Evolutionary conservation across 2,888 invertebrate genomes (phyloP), one percentile per base, ranked within the genome.

Genomic region (Acleris laterana): DNA sequence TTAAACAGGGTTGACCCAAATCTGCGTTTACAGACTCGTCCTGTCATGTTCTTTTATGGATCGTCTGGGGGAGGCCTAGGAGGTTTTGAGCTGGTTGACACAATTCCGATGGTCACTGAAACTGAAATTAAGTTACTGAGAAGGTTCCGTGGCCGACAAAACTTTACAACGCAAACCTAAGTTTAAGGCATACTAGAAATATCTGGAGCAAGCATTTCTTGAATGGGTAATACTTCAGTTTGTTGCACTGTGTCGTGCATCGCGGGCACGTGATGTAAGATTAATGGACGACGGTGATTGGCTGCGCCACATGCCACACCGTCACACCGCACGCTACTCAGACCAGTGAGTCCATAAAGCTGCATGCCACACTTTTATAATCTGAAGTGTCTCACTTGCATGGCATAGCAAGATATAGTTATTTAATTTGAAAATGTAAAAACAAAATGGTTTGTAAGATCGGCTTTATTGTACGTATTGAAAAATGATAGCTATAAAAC

Each of bases 281-380:
- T 66, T 62, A 62, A 66, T 66, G 57, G 32, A 4, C 25, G 48
- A 22, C 61, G 65, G 16, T 62, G 66, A 61, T 61, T 51, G 46
- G 19, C 48, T 22, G 11, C 44, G 55, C 28, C 20, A 22, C 50
- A 38, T 50, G 65, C 50, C 28, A 50, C 60, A 52, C 38, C 32
- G 46, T 17, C 50, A 16, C n/a, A 2, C 38, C 4, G 13, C 51
- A 66, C 51, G 57, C 56, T n/a, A 61, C 60, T 25, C 22, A n/a
- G 48, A 25, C 19, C 28, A 25, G 32, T 3, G 17, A 7, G 16
- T 7, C 5, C n/a, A 46, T 46, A 17, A n/a, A 46, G 7, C 38
- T 46, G 16, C 46, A 46, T 46, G 17, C 16, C 16, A 13, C 13
- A 38, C 11, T 32, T 32, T 32, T 32, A 9, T 1, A 9, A 9